These are phyloP conservation scores for Clamator glandarius DNA, from an alignment of 2,797 vertebrate species.

Conservation along the genomic window DNA sequence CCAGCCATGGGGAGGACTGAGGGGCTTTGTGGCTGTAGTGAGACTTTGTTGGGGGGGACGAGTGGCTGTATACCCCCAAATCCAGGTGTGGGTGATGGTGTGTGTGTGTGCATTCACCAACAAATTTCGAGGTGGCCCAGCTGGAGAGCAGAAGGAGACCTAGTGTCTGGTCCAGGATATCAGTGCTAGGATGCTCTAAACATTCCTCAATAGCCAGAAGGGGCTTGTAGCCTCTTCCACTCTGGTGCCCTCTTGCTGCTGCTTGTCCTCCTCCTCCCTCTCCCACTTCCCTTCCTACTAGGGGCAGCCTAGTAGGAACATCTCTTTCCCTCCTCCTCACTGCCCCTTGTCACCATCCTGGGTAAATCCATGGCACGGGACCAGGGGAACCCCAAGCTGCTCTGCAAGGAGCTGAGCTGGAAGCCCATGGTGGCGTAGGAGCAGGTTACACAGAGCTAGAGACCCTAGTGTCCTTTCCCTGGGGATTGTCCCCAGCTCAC, in stretches of 20 bases:
- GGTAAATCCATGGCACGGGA: not conserved
- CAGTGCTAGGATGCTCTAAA: not conserved
- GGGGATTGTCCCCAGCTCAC: accelerated
- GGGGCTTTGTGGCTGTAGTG: not conserved
- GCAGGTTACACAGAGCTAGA: not conserved
- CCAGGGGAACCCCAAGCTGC: not conserved
- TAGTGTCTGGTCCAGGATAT: not conserved
- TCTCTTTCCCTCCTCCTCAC: accelerated
- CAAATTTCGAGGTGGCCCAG: not conserved
- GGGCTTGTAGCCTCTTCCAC: accelerated
- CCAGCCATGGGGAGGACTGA: accelerated
- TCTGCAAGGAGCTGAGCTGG: not conserved
- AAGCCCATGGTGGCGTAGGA: not conserved
- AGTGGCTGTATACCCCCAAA: no score
- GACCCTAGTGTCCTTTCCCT: no score
- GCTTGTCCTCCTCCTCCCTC: not conserved
- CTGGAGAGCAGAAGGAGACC: accelerated
- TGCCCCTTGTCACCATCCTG: not conserved
- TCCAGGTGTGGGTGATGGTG: accelerated
- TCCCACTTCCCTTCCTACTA: accelerated
- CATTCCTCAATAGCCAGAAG: not conserved
- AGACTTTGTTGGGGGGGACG: no score
- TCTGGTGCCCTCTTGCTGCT: not conserved
- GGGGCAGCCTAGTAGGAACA: not conserved
- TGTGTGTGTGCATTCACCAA: not conserved